Evolutionary conservation across 2,113 vertebrate genomes (phyloP), one percentile per base, ranked within the genome.

Genomic region (Struthidea cinerea): DNA sequence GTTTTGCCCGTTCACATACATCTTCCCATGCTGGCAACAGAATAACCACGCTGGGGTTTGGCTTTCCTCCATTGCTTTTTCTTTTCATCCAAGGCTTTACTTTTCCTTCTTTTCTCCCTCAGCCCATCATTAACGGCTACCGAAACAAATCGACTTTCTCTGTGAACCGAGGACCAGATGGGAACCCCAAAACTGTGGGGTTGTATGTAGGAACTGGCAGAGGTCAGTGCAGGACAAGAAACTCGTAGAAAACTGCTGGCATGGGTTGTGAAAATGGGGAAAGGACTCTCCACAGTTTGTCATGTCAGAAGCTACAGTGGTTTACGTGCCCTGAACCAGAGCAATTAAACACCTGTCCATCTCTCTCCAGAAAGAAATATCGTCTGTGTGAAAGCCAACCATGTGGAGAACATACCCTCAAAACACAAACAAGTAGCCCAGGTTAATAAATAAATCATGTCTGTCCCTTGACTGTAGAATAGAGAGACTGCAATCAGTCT

Each of bases 61-160:
- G 9, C 67, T 94, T 74, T 85, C 26, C 39, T 89, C 24, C 13
- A 12, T 76, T 46, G 19, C 53, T 89, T 95, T 74, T 59, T 57
- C 50, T 47, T 85, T 87, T 61, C 26, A 90, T 57, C 50, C 56
- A 39, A 78, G 16, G 44, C 68, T 59, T 83, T 46, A 7, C 15
- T 57, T 65, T 91, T 41, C 16, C 71, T 60, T 83, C 52, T 78
- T 74, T 89, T 90, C 18, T 89, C 56, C 32, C 33, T 57, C 74
- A 98, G 97, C 98, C 98, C 12, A 46, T 98, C 23, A 96, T 95
- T 59, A 91, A 97, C 10, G 98, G 98, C 92, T 99, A 99, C 96
- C 90, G 97, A 81, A 99, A 99, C 97, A 99, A 99, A 93, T 99
- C 98, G 0, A 98, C 98, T 7, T 99, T 99, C 94, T 99, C 98